phyloP scores from a whole-genome alignment of 2,797 vertebrate genomes.

The Picus viridis region DNA sequence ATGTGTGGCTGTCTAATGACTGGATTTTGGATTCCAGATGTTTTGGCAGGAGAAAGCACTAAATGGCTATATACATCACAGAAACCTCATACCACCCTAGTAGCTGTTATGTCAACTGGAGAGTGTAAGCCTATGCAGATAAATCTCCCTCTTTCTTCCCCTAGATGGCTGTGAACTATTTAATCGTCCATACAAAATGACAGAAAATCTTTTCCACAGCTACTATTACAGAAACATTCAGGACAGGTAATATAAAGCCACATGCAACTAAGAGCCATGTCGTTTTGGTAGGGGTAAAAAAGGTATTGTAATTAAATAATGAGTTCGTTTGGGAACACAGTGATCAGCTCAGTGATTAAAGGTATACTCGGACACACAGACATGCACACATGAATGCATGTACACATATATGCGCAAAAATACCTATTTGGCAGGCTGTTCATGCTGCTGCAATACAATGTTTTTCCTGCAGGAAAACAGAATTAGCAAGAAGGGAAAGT shows the following conservation, averaged over 20 bases:
- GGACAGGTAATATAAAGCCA: neutral
- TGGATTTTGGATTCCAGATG: constrained; percentile 81
- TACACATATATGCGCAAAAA: neutral
- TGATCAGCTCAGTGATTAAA: constrained; percentile 63
- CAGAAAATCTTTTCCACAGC: constrained; percentile 58
- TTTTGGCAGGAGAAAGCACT: constrained; percentile 75
- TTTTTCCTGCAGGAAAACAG: neutral
- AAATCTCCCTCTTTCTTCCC: neutral
- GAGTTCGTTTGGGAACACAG: constrained; percentile 47
- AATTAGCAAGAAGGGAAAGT: neutral
- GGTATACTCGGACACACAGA: neutral
- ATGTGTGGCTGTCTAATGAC: constrained; percentile 74
- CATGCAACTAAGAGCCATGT: constrained; percentile 63
- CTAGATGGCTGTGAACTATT: constrained; percentile 65
- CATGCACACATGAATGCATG: fast-evolving
- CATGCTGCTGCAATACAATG: neutral
- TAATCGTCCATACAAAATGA: constrained; percentile 70
- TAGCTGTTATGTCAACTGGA: constrained; percentile 65
- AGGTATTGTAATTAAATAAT: constrained; percentile 72
- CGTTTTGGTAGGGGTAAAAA: constrained; percentile 62
- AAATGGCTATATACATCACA: constrained; percentile 51
- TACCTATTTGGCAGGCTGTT: neutral
- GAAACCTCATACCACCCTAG: constrained; percentile 81
- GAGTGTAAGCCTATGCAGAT: constrained; percentile 62
- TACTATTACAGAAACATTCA: constrained; percentile 56